A percentile compares a stretch with the other conserved stretches of the same genome.
Conservation (phyloP, 2,888 invertebrate genomes). For the Cremastobaeus sp. region DNA sequence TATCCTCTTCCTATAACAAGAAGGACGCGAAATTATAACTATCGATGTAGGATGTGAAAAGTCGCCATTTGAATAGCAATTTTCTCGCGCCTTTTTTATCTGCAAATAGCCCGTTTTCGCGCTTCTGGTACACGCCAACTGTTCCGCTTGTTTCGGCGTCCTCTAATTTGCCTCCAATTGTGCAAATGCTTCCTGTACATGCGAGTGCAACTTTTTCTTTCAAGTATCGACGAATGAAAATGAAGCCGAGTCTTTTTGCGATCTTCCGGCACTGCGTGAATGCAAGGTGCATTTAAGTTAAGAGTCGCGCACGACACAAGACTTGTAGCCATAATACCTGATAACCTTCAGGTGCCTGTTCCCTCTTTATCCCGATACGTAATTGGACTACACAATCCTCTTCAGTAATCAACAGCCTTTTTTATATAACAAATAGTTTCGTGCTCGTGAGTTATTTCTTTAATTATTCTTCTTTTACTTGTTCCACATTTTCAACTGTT, state of each 20-base stretch:
- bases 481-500: too few species aligned
- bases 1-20: constrained; percentile 44
- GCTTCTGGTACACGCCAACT: too few species aligned
- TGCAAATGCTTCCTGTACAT: too few species aligned
- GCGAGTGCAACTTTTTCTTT: constrained; percentile 31
- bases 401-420: constrained; percentile 55
- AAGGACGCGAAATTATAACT: constrained; percentile 31
- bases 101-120: too few species aligned
- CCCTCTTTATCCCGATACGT: constrained; percentile 62
- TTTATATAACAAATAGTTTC: constrained; percentile 20
- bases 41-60: constrained; percentile 4
- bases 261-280: constrained; percentile 49
- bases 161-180: too few species aligned
- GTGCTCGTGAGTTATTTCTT: too few species aligned
- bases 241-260: constrained; percentile 8
- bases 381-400: constrained; percentile 66
- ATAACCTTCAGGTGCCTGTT: constrained; percentile 68
- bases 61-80: too few species aligned
- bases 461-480: too few species aligned
- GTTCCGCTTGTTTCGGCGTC: too few species aligned
- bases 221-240: constrained; percentile 8
- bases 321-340: constrained; percentile 62
- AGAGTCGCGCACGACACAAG: constrained; percentile 44
- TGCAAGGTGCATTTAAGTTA: constrained; percentile 43
- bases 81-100: too few species aligned